Conservation (phyloP, 2,888 invertebrate species). For the Acheta domesticus region DNA sequence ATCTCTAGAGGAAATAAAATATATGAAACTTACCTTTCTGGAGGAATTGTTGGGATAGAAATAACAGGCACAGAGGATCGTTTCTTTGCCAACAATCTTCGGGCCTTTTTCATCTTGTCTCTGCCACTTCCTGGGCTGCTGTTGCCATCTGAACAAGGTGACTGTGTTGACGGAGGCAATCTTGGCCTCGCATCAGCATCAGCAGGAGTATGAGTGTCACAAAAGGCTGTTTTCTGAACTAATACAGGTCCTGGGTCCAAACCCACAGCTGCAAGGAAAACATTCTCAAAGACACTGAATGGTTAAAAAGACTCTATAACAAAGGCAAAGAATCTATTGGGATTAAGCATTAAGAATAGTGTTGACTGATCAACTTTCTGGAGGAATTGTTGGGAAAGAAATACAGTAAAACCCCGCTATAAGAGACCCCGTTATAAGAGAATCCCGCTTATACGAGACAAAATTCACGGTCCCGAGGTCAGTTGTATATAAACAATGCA, state of each 20-base stretch:
- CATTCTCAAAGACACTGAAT: too few relatives aligned
- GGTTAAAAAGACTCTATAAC: too few relatives aligned
- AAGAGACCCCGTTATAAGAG: too few relatives aligned
- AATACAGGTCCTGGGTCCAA: slow-evolving; percentile 60
- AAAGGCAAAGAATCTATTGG: too few relatives aligned
- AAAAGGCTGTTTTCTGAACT: slow-evolving; percentile 93
- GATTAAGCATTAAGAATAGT: too few relatives aligned
- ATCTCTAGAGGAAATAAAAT: too few relatives aligned
- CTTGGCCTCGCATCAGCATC: slow-evolving; percentile 51
- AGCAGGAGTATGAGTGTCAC: slow-evolving; percentile 87
- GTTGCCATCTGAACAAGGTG: slow-evolving; percentile 35
- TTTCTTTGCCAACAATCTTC: slow-evolving; percentile 83
- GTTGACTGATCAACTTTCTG: slow-evolving; percentile 53
- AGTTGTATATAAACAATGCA: too few relatives aligned
- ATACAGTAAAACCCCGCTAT: too few relatives aligned
- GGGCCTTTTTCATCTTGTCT: slow-evolving; percentile 77
- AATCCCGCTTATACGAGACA: too few relatives aligned
- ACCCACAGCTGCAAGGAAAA: slow-evolving; percentile 29
- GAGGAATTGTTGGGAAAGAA: slow-evolving; percentile 88
- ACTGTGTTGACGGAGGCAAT: slow-evolving; percentile 29
- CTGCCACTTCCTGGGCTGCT: slow-evolving; percentile 18
- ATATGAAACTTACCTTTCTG: slow-evolving; percentile 51
- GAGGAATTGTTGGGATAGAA: slow-evolving; percentile 88
- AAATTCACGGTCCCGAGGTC: too few relatives aligned
- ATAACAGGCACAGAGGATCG: slow-evolving; percentile 87